Percentiles rank a stretch among this genome's conserved stretches.
These are phyloP conservation scores for Apantesis nais DNA, from an alignment of 2,888 invertebrate species.

Conservation along the genomic window DNA sequence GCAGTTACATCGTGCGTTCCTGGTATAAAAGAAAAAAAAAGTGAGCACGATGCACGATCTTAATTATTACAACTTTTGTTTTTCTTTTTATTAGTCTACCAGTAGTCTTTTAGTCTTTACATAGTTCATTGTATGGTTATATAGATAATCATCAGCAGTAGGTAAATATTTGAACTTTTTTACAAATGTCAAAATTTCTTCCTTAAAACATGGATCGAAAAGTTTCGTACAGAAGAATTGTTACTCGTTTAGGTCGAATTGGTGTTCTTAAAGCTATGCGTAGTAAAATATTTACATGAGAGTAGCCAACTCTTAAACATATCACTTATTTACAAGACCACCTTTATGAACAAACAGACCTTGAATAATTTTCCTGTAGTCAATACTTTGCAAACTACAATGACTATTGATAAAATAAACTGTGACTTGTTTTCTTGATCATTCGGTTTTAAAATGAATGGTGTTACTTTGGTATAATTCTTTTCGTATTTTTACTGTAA, in stretches of 20 bases:
- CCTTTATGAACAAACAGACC: slow-evolving; percentile 37
- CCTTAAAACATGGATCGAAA: not conserved
- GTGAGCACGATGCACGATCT: not conserved
- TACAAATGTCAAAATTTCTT: not conserved
- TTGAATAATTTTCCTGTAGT: slow-evolving; percentile 47
- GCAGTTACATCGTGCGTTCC: slow-evolving; percentile 11
- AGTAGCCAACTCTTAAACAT: not conserved
- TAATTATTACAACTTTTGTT: too few relatives aligned
- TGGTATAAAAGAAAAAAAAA: not conserved
- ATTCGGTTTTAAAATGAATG: slow-evolving; percentile 13
- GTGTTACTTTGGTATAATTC: slow-evolving; percentile 35
- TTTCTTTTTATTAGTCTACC: not conserved
- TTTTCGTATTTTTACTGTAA: slow-evolving; percentile 35
- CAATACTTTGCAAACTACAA: slow-evolving; percentile 29
- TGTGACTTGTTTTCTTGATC: slow-evolving; percentile 25
- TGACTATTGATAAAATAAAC: slow-evolving; percentile 18
- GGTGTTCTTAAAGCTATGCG: not conserved
- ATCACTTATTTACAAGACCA: slow-evolving; percentile 27
- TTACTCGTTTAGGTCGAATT: not conserved
- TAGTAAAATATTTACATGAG: not conserved
- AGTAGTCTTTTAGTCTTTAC: not conserved
- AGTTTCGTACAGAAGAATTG: not conserved
- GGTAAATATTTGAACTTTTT: not conserved
- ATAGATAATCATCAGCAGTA: not conserved
- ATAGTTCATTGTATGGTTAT: not conserved